phyloP scores from a whole-genome alignment of 2,888 invertebrate genomes.

The Didymodactylos carnosus region DNA sequence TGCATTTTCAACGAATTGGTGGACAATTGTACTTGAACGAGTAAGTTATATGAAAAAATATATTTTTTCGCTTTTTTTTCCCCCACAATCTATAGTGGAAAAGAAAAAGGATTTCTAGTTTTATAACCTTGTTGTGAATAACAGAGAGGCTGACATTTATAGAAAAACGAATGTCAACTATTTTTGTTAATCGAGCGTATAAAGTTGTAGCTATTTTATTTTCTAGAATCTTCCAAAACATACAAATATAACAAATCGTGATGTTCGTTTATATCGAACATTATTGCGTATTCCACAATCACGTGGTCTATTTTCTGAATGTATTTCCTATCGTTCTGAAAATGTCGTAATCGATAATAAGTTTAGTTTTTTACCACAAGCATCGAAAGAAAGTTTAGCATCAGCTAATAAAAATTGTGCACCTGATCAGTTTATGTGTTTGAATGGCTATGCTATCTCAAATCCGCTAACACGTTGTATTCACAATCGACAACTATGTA shows the following conservation, averaged over 20 bases:
- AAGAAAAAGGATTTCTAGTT: too few species aligned
- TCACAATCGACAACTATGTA: not conserved
- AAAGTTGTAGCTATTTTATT: too few species aligned
- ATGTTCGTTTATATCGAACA: not conserved
- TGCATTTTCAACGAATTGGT: not conserved
- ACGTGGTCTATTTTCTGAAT: not conserved
- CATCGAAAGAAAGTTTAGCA: not conserved
- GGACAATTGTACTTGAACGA: not conserved
- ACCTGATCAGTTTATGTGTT: not conserved
- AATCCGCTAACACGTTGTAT: not conserved
- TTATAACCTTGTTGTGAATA: too few species aligned
- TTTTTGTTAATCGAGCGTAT: too few species aligned
- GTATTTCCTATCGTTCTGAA: not conserved
- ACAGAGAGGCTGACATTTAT: too few species aligned
- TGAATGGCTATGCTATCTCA: not conserved
- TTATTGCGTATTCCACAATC: not conserved
- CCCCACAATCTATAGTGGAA: not conserved
- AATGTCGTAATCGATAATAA: not conserved
- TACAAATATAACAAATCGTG: not conserved
- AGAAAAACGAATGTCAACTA: too few species aligned
- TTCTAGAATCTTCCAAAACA: not conserved
- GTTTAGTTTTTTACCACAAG: not conserved
- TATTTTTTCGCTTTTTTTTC: not conserved
- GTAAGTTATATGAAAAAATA: not conserved
- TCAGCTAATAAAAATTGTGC: not conserved